These are phyloP conservation scores for Cheilosia grossa DNA, from an alignment of 2,888 invertebrate genomes.

Conservation along the genomic window DNA sequence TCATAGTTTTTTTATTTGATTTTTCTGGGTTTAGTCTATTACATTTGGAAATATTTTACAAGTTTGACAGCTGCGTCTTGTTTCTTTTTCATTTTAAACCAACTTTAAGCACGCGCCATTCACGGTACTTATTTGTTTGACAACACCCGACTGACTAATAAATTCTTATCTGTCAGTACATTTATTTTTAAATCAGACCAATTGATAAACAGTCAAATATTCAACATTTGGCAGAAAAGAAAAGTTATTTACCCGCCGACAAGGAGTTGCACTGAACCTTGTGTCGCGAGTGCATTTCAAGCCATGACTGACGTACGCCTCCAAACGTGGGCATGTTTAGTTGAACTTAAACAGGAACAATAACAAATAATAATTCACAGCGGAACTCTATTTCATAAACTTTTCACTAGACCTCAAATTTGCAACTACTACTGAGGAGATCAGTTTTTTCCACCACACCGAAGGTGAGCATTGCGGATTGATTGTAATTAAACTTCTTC, in stretches of 20 bases:
- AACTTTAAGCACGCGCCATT: too few species aligned
- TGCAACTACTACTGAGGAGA: background rate
- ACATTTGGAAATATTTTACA: too few species aligned
- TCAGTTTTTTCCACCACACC: background rate
- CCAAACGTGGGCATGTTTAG: conserved; percentile 50
- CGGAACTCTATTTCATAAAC: conserved; percentile 4
- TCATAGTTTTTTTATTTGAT: too few species aligned
- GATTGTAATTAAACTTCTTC: conserved; percentile 36
- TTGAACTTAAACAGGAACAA: background rate
- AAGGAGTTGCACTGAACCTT: conserved; percentile 48
- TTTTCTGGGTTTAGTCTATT: too few species aligned
- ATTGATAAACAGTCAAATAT: too few species aligned
- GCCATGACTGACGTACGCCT: conserved; percentile 53
- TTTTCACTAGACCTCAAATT: conserved; percentile 8
- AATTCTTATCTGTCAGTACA: conserved; percentile 1
- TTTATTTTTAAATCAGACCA: background rate
- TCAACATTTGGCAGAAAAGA: background rate
- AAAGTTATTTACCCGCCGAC: conserved; percentile 51
- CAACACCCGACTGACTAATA: conserved; percentile 28
- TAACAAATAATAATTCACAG: background rate
- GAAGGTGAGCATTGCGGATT: conserved; percentile 20
- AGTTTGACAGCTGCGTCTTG: too few species aligned
- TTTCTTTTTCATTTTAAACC: too few species aligned
- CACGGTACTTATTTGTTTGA: conserved; percentile 28
- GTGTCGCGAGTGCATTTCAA: conserved; percentile 45